Evolutionary conservation across 2,888 invertebrate species (phyloP), one percentile per base, ranked within the genome.

Genomic region (Chaetogeoica ovagalla): DNA sequence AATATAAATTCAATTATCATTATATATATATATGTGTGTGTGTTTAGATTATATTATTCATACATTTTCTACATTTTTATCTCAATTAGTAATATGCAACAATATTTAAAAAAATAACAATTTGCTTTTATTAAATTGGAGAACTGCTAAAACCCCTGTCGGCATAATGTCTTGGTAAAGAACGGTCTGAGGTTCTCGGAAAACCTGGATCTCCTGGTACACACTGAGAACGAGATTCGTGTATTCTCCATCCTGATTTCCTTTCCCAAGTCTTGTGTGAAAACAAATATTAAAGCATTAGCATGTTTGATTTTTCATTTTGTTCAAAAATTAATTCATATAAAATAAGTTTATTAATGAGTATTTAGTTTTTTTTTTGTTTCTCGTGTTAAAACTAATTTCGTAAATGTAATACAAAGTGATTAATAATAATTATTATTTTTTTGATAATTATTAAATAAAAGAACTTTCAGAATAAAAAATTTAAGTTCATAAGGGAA

Each of bases 241-340:
- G 84, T 0, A 92, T 88, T 87, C 90, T 89, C 91, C 92, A 93
- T 68, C 94, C 94, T 81, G 91, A 90, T 85, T 90, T 90, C 82
- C 90, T 89, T 0, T 91, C 91, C 95, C 95, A 95, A 86, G 92
- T 91, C 93, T 93, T 82, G 83, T 82, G 75, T 57, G 60, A 17
- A 23, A 19, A 72, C 37, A 21, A 43, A 60, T 60, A 48, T 13
- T 48, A 48, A 48, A 48, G 13, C 3, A 48, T 48, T 48, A 48
- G 11, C 13, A 48, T 48, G 1, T 48, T 48, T 48, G 8, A 13
- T 43, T 43, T 43, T 7, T 43, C 43, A 43, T 30, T 7, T 43
- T 48, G 15, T 48, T 48, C 13, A 48, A 48, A 43, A 48, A 48
- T 48, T 48, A 13, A 48, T 48, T 48, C 13, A 48, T 3, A 48